Evolutionary conservation across 2,113 vertebrate species (phyloP).

Genomic region (Suricata suricatta): DNA sequence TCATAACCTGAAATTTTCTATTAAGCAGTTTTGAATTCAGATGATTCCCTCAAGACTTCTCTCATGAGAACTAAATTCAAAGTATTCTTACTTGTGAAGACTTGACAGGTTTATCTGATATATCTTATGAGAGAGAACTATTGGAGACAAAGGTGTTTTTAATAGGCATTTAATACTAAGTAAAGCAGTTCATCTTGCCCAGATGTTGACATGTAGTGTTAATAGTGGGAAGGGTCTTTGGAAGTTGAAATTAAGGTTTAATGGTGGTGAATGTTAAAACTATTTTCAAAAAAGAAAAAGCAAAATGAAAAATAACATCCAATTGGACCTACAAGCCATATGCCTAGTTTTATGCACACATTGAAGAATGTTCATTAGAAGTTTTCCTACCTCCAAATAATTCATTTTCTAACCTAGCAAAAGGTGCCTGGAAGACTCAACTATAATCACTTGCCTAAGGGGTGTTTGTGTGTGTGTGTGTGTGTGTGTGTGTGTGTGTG

Average conservation of each 20-base stretch:
- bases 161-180: not conserved
- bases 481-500: not conserved
- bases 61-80: not conserved
- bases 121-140: not conserved
- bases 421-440: not conserved
- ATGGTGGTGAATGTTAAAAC: not conserved
- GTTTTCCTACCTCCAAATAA: not conserved
- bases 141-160: not conserved
- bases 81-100: not conserved
- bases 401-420: not conserved
- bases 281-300: not conserved
- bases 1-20: not conserved
- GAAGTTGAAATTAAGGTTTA: not conserved
- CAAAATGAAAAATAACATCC: not conserved
- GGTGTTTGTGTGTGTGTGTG: not conserved
- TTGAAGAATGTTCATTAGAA: not conserved
- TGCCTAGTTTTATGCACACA: not conserved
- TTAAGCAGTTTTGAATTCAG: not conserved
- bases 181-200: not conserved
- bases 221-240: not conserved
- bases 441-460: not conserved
- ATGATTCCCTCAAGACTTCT: not conserved
- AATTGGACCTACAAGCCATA: not conserved
- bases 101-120: not conserved
- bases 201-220: not conserved